Evolutionary conservation across 2,797 vertebrate species (phyloP).

Genomic region (Myotis vivesi): DNA sequence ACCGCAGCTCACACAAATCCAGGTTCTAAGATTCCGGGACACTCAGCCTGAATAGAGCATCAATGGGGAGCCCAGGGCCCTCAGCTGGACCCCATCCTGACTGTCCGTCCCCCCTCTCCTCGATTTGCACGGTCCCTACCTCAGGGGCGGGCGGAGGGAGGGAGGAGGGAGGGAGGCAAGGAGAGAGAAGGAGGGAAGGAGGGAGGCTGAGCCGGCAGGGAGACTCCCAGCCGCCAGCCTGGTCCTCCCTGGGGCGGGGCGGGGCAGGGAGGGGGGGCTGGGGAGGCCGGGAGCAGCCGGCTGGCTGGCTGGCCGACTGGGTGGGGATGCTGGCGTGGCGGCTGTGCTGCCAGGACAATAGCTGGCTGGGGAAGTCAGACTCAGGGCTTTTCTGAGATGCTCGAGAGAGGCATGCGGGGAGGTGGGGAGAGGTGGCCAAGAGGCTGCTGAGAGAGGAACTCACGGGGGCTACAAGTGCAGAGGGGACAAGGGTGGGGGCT

Average conservation of each 20-base stretch:
- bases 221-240: conserved; percentile 62
- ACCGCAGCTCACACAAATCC: conserved; percentile 18
- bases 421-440: conserved; percentile 7
- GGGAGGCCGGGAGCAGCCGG: background rate
- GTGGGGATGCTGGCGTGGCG: conserved; percentile 12
- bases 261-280: background rate
- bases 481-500: background rate
- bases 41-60: background rate
- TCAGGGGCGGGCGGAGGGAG: conserved; percentile 53
- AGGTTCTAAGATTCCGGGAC: conserved; percentile 23
- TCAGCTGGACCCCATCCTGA: conserved; percentile 25
- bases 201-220: conserved; percentile 52
- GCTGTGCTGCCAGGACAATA: conserved; percentile 53
- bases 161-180: conserved; percentile 47
- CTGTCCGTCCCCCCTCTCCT: conserved; percentile 62
- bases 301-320: background rate
- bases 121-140: conserved; percentile 72
- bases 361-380: conserved; percentile 45
- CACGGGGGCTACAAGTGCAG: conserved; percentile 25
- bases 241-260: conserved; percentile 67
- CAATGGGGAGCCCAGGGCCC: background rate
- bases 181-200: conserved; percentile 40
- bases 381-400: conserved; percentile 25
- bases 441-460: conserved; percentile 21
- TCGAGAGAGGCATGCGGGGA: conserved; percentile 41